Evolutionary conservation across 2,888 invertebrate genomes (phyloP).

Genomic region (Sthenelais limicola): DNA sequence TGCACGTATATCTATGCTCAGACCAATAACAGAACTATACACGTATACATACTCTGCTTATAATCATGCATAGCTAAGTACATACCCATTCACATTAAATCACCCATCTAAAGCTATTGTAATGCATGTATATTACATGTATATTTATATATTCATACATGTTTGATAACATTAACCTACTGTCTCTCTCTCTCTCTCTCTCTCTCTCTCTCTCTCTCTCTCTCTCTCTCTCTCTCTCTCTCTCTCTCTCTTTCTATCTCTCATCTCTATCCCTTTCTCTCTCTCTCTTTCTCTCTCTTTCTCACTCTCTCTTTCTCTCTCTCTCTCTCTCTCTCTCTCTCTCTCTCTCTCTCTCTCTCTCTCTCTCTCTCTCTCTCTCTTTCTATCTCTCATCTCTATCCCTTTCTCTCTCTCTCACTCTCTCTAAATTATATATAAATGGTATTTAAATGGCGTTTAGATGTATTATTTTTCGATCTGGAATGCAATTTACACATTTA

Average conservation of each 20-base stretch:
- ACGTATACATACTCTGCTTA: too few species aligned
- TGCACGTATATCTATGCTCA: too few species aligned
- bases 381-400: neutral
- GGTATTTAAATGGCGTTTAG: too few species aligned
- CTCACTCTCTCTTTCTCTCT: constrained; percentile 5
- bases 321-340: neutral
- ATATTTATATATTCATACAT: too few species aligned
- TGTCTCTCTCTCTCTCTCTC: neutral
- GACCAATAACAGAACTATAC: too few species aligned
- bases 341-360: neutral
- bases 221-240: neutral
- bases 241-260: constrained; percentile 7
- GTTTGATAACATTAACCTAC: neutral
- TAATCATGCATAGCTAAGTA: too few species aligned
- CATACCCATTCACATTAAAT: too few species aligned
- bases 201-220: neutral
- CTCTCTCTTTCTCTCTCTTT: constrained; percentile 2
- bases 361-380: neutral
- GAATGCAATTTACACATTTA: too few species aligned
- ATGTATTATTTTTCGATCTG: too few species aligned
- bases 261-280: neutral
- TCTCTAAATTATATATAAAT: too few species aligned
- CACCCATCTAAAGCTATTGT: too few species aligned
- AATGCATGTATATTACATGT: too few species aligned
- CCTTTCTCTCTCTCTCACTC: neutral